Base-by-base conservation (phyloP, 2,888 invertebrate species). In the Drosophila colorata region DNA sequence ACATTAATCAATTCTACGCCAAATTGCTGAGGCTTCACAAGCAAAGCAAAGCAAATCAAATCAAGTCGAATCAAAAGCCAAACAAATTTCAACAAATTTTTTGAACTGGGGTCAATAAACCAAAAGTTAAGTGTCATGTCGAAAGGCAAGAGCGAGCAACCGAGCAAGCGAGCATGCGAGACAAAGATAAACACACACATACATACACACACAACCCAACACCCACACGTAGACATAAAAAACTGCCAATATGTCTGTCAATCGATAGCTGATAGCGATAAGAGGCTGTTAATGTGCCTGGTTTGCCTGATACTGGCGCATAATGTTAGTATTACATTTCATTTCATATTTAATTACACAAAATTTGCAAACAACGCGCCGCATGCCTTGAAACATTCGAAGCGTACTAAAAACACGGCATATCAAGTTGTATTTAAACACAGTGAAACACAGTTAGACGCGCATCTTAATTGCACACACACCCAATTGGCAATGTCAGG, bases 1-100 rank as follows among this genome's bases (percentile, higher is more conserved):
- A 61, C 73, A 83, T 86, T 80, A 83, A 87, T 84, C 85, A 86
- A 83, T 70, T 79, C 60, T 61, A 68, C 80, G 57, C 47, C 49
- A 70, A 69, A 77, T 65, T 78, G 67, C 67, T 75, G 69, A 68
- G 66, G 53, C 46, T 58, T 46, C 56, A 56, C 56, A 56, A 56
- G 49, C 59, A 75, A 70, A 74, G 70, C 25, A 37, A 70, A 74
- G 66, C 60, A 79, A 58, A 69, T 33, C 33, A 33, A 33, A 33
- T n/a, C n/a, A n/a, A n/a, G n/a, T 68, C 60, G 76, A 58, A 69
- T 33, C 33, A 33, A 33, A 33, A 33, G 53, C 41, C 47, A 56
- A 59, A 37, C 46, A 58, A 67, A 59, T 49, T 48, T 51, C 65
- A 53, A 47, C 44, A 57, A 59, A 46, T 38, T 68, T 57, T 33